Percentiles rank a stretch among this genome's conserved stretches.
Evolutionary conservation across 1,140 invertebrate genomes (phyloP).

Genomic region (Ectropis grisescens): DNA sequence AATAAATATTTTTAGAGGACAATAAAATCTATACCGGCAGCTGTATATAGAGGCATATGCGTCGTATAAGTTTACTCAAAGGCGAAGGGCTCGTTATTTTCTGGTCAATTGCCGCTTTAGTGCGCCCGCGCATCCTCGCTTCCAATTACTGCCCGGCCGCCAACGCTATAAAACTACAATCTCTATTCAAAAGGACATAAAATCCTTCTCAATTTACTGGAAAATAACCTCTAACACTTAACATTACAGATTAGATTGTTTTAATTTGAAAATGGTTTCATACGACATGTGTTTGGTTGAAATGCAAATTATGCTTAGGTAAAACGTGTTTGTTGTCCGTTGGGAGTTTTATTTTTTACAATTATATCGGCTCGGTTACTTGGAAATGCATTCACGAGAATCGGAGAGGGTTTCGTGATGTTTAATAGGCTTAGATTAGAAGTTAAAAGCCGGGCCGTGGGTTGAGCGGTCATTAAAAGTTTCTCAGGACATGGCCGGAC

Average conservation of each 20-base stretch:
- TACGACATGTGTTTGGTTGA: no score
- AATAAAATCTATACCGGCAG: constrained; percentile 46
- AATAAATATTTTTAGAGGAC: constrained; percentile 35
- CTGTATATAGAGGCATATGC: constrained; percentile 45
- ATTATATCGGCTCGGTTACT: constrained; percentile 63
- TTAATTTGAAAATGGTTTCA: no score
- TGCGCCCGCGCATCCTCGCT: constrained; percentile 64
- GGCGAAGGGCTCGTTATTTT: constrained; percentile 62
- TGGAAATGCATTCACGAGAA: constrained; percentile 65
- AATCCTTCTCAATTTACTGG: no score
- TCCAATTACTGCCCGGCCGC: constrained; percentile 66
- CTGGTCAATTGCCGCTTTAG: constrained; percentile 68
- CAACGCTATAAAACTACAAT: constrained; percentile 52
- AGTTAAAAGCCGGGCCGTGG: constrained; percentile 52
- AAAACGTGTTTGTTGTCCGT: constrained; percentile 64
- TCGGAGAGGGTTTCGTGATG: constrained; percentile 50
- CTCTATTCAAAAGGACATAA: constrained; percentile 15
- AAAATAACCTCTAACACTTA: no score
- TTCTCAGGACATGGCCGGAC: constrained; percentile 27
- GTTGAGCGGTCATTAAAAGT: constrained; percentile 32
- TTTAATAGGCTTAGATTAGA: constrained; percentile 68
- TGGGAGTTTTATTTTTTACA: constrained; percentile 64
- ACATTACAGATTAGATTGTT: no score
- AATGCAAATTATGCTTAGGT: constrained; percentile 66
- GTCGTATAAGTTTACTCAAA: constrained; percentile 17